Base-by-base conservation (phyloP, 2,888 invertebrate genomes). In the Antheraea assamensis region DNA sequence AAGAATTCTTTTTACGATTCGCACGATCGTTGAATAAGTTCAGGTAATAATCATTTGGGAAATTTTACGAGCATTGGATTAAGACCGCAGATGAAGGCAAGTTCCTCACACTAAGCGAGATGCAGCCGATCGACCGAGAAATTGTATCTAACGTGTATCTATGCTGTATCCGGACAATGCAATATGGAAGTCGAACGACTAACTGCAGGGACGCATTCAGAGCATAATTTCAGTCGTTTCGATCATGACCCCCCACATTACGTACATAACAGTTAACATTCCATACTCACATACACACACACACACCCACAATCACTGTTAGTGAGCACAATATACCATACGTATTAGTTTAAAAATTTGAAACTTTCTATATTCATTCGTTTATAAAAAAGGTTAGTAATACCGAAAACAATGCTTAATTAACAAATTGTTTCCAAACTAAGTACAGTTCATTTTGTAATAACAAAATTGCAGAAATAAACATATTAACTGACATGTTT, bases 131-230 rank as follows among this genome's bases (percentile, higher is more conserved):
- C 76, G 70, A 77, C 75, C 75, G 76, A 61, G 72, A 77, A 78
- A 78, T 78, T 76, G 77, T 71, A 76, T 70, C 47, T 30, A 75
- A 64, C 64, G 64, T 61, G 73, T 75, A 72, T 75, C 73, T 70
- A 74, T 55, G 68, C 55, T 31, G 42, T 73, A 74, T 66, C n/a
- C 27, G 74, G 75, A 75, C 76, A 77, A 75, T 75, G 74, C 74
- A 74, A 74, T 75, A 64, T 72, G 61, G 79, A 81, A 82, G 80
- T 81, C 81, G 74, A 70, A 68, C 52, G 71, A 64, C 75, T 78
- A 47, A 35, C 35, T 55, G 52, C 64, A 82, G 74, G 74, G 71
- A 3, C 52, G 71, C 27, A 74, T 5, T 21, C 13, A 42, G 52
- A 21, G n/a, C 27, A 21, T 17, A 4, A 30, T 21, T 49, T 24